These are phyloP conservation scores for Rotaria magnacalcarata DNA, from an alignment of 2,888 invertebrate species.

Conservation along the genomic window DNA sequence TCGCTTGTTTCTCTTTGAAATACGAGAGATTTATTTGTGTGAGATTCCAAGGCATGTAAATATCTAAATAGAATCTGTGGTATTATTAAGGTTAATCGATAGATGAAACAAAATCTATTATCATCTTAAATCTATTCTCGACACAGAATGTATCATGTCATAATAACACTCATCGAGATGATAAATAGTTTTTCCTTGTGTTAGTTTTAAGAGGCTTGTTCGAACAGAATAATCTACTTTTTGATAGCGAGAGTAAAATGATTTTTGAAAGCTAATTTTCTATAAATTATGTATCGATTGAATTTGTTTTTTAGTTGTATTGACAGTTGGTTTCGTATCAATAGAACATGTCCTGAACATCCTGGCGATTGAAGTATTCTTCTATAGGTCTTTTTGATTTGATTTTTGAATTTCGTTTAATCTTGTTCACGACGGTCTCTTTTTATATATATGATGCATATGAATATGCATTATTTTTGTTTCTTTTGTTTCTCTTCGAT, in stretches of 20 bases:
- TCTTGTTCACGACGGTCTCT: neutral
- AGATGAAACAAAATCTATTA: too few species aligned
- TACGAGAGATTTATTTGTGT: neutral
- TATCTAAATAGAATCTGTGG: too few species aligned
- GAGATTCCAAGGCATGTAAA: too few species aligned
- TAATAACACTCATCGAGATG: too few species aligned
- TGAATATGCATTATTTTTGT: neutral
- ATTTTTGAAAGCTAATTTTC: too few species aligned
- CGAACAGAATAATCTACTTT: too few species aligned
- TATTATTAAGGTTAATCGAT: too few species aligned
- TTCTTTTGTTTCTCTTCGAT: neutral
- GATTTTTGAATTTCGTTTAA: neutral
- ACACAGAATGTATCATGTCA: too few species aligned
- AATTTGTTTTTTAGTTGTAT: conserved; percentile 75
- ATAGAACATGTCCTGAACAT: conserved; percentile 96
- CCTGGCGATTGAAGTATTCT: conserved; percentile 69
- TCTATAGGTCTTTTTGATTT: neutral
- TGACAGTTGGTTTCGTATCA: conserved; percentile 98
- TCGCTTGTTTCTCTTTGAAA: neutral
- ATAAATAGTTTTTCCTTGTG: too few species aligned
- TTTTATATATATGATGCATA: neutral
- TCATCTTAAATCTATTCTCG: too few species aligned
- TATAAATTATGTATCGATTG: neutral
- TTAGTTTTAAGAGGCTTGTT: too few species aligned
- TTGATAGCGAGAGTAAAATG: too few species aligned